Evolutionary conservation across 2,888 invertebrate species (phyloP).

Genomic region (Amorpha juglandis): DNA sequence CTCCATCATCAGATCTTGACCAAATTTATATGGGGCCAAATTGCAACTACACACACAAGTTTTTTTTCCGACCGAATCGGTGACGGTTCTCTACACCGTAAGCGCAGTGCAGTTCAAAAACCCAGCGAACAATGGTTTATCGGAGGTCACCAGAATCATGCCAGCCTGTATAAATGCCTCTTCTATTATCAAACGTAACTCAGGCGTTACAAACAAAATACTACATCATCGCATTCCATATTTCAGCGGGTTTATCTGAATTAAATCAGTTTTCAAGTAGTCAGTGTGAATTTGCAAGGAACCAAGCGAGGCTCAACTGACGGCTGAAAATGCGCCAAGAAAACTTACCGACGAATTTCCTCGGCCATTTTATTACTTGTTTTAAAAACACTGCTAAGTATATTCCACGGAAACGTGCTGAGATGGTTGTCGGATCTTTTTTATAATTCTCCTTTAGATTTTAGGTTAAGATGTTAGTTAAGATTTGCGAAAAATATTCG

Average conservation of each 20-base stretch:
- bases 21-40: too few species aligned
- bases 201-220: background rate
- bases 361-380: conserved; percentile 27
- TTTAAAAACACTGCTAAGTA: conserved; percentile 21
- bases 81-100: too few species aligned
- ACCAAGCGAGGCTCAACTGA: conserved; percentile 42
- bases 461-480: background rate
- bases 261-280: conserved; percentile 49
- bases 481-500: background rate
- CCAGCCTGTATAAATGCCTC: too few species aligned
- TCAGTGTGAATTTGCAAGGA: conserved; percentile 45
- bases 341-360: conserved; percentile 51
- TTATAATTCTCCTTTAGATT: conserved; percentile 3
- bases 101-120: too few species aligned
- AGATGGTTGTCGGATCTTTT: conserved; percentile 18
- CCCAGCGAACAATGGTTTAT: too few species aligned
- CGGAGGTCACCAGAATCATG: too few species aligned
- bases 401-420: conserved; percentile 5
- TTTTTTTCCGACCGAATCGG: too few species aligned
- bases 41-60: too few species aligned
- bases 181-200: too few species aligned
- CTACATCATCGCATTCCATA: conserved; percentile 17
- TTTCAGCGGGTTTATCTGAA: conserved; percentile 46
- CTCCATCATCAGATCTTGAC: too few species aligned
- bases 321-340: conserved; percentile 51